A percentile compares a stretch with the other conserved stretches of the same genome.
Evolutionary conservation across 2,113 vertebrate species (phyloP).

Genomic region (Chunga burmeisteri): DNA sequence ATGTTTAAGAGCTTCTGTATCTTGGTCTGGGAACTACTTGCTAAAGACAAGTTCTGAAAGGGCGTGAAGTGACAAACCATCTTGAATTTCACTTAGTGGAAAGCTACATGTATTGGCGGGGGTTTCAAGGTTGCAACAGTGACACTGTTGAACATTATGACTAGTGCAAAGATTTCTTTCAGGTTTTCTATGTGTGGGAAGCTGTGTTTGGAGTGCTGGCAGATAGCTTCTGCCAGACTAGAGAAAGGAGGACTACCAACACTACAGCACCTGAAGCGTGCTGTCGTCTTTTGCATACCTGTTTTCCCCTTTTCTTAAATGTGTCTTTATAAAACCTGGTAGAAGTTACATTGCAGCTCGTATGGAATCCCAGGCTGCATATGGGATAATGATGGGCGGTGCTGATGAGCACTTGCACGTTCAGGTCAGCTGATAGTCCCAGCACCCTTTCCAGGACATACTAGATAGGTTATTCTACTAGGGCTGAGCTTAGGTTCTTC

Average conservation of each 20-base stretch:
- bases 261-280: background rate
- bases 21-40: background rate
- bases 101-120: background rate
- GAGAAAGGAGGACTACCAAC: fast-evolving
- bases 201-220: background rate
- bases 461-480: background rate
- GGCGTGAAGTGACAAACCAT: background rate
- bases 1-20: background rate
- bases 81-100: background rate
- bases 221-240: background rate
- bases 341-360: background rate
- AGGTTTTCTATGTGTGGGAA: background rate
- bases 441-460: background rate
- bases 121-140: background rate
- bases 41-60: background rate
- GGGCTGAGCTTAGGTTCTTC: background rate
- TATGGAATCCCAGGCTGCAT: background rate
- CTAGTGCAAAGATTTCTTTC: background rate
- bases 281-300: fast-evolving
- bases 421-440: background rate
- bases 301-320: background rate
- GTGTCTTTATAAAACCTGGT: background rate
- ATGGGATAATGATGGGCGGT: background rate
- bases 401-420: fast-evolving
- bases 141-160: fast-evolving